Base-by-base conservation (phyloP, 2,113 vertebrate species). In the Callipepla californica region DNA sequence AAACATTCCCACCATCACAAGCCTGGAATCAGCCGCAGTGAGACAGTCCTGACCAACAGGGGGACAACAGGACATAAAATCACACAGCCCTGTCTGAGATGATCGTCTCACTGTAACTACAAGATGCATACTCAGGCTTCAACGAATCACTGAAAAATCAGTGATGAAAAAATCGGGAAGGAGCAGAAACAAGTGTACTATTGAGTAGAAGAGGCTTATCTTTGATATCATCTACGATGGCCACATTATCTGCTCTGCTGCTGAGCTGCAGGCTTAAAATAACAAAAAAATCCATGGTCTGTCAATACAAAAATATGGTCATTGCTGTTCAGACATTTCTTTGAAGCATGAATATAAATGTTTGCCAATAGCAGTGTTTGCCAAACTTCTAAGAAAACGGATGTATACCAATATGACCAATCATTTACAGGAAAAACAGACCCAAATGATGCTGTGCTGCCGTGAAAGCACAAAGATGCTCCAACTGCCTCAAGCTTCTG, bases 21-120 rank as follows among this genome's bases (percentile, higher is more conserved):
- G n/a, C 36, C 38, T 10, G n/a, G 30, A 36, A 63, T 30, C 3
- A 17, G 34, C 47, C 19, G 19, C 7, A 7, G 45, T 4, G 8
- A n/a, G 57, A 30, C 26, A 42, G 28, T 23, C 18, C 42, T n/a
- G 40, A 48, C 2, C 40, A 30, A 21, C 40, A 73, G 34, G 11
- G 7, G 36, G 34, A 53, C 28, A 15, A 21, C 1, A 8, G 10
- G 44, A 44, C n/a, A 47, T 57, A 6, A 47, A 69, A 48, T 18
- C 3, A 12, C 1, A 16, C 63, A 70, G 26, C 38, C 32, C 48
- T n/a, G 51, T 63, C 1, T 1, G 57, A 69, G 50, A 9, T 3
- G 16, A 28, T 25, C 53, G 30, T 38, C n/a, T n/a, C 55, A 19
- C 20, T 57, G 8, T 0, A 36, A 57, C 55, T 5, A 4, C 20